phyloP scores from a whole-genome alignment of 2,113 vertebrate species.

The Ailuropoda melanoleuca region DNA sequence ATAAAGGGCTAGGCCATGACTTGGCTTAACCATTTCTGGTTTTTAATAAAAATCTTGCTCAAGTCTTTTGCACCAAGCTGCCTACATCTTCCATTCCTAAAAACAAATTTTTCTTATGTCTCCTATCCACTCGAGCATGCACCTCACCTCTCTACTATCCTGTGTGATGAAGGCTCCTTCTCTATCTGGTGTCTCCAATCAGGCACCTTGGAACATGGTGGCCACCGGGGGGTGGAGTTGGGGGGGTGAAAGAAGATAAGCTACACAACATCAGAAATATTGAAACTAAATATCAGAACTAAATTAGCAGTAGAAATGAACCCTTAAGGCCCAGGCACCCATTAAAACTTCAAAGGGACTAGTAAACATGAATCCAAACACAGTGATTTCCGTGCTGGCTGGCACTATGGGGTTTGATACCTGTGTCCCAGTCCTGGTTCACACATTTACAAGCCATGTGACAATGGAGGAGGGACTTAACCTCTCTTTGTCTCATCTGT shows the following conservation, averaged over 20 bases:
- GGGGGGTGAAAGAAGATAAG: not conserved
- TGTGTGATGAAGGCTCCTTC: not conserved
- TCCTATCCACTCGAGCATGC: not conserved
- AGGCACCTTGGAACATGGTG: not conserved
- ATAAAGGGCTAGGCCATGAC: not conserved
- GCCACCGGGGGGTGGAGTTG: accelerated
- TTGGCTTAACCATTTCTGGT: not conserved
- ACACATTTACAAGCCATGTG: not conserved
- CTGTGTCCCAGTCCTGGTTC: not conserved
- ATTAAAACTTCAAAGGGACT: not conserved
- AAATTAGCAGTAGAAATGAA: not conserved
- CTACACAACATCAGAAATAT: not conserved
- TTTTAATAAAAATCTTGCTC: not conserved
- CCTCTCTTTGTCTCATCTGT: not conserved
- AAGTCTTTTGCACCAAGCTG: not conserved
- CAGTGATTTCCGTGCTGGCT: not conserved
- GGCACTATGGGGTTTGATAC: not conserved
- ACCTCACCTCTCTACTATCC: not conserved
- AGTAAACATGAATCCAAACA: no score
- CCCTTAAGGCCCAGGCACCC: not conserved
- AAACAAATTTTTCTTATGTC: not conserved
- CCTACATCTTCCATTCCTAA: not conserved
- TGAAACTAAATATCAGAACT: not conserved
- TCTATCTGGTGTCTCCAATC: not conserved
- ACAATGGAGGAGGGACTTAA: not conserved